Evolutionary conservation across 2,888 invertebrate genomes (phyloP), one percentile per base, ranked within the genome.

Genomic region (Lepeophtheirus nordmannii): DNA sequence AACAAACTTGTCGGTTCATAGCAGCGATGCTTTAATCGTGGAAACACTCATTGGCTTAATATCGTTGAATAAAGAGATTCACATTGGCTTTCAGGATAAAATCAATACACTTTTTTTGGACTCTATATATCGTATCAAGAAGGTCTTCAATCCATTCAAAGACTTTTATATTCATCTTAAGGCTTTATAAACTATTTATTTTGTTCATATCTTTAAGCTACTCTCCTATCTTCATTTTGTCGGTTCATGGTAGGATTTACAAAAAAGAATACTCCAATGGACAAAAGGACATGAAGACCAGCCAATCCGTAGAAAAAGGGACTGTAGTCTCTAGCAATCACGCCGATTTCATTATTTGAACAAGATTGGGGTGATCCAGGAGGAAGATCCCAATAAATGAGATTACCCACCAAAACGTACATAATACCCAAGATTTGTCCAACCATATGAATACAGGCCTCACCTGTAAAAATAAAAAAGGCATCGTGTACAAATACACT

Each of bases 371-470:
- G 37, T 8, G 37, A 14, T 14, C 12, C 38, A 12, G 61, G 5
- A 10, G 22, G 23, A n/a, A 61, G 38, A 5, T 61, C 61, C n/a
- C 37, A 37, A 37, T 61, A 61, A n/a, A 61, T 61, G 7, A 61
- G 2, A 37, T 61, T 61, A 7, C 61, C 58, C 8, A 61, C n/a
- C n/a, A 61, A 5, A n/a, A 61, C 38, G 61, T 30, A 37, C 1
- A 37, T 37, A 37, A 22, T 37, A 14, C 30, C 38, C 37, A 37
- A 12, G 11, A 37, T n/a, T 37, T 61, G 23, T n/a, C 23, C 22
- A 14, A 37, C 61, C 37, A 37, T 61, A 37, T 37, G 23, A 61
- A 61, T n/a, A 9, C 22, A 37, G 2, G 58, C 22, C 53, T 30
- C 30, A 30, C 30, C 30, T 30, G 7, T 30, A 30, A 30, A 30